A percentile compares a stretch with the other conserved stretches of the same genome.
Conservation (phyloP, 1,140 invertebrate species). For the Tetramorium parvispinum region DNA sequence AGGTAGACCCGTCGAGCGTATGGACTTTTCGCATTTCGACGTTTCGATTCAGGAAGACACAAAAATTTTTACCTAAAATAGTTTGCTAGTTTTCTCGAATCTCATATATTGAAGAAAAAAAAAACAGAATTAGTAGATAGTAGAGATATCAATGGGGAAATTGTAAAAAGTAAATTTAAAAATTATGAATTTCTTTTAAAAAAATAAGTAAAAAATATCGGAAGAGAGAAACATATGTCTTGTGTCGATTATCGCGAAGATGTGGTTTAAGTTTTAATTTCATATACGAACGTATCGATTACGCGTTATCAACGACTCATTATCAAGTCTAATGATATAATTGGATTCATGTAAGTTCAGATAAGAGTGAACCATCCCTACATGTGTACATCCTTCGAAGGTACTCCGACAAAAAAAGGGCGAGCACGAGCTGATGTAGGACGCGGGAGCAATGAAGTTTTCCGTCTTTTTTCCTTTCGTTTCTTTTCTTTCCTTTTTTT, state of each 20-base stretch:
- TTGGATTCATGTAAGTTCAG: constrained; percentile 1
- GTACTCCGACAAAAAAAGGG: constrained; percentile 32
- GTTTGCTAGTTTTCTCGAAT: neutral
- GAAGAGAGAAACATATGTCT: neutral
- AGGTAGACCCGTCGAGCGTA: neutral
- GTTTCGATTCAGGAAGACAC: neutral
- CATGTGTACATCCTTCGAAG: constrained; percentile 13
- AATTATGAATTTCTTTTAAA: neutral
- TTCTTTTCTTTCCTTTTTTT: constrained; percentile 52
- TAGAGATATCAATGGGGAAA: neutral
- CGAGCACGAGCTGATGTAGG: constrained; percentile 29
- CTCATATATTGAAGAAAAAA: neutral
- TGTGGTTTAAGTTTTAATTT: constrained; percentile 53
- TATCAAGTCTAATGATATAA: constrained; percentile 56
- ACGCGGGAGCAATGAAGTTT: constrained; percentile 60
- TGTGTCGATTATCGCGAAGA: neutral
- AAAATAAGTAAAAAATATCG: neutral
- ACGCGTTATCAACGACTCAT: constrained; percentile 53
- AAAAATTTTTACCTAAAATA: neutral
- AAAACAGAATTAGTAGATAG: neutral
- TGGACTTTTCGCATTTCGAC: neutral
- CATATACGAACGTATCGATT: neutral
- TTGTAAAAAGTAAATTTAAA: neutral
- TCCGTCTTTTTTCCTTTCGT: constrained; percentile 37
- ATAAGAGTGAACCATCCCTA: constrained; percentile 5